These are phyloP conservation scores for Cyaniris semiargus DNA, from an alignment of 2,888 invertebrate genomes.

Conservation along the genomic window DNA sequence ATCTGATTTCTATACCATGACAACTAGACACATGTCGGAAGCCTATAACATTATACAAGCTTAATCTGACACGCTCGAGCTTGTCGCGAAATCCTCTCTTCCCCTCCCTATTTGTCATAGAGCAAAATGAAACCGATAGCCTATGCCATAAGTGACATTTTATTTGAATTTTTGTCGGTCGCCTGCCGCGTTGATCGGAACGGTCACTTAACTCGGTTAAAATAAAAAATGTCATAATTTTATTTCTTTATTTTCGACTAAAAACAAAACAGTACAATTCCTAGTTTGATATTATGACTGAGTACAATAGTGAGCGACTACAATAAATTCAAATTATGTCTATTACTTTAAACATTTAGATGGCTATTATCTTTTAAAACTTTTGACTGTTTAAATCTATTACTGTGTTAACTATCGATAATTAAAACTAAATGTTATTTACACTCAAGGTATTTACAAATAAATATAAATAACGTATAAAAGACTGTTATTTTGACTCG, in stretches of 20 bases:
- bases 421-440: constrained; percentile 32
- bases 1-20: too few relatives aligned
- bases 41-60: too few relatives aligned
- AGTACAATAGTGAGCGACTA: constrained; percentile 9
- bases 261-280: constrained; percentile 26
- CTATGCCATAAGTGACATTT: too few relatives aligned
- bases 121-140: too few relatives aligned
- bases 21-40: too few relatives aligned
- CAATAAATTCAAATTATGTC: constrained; percentile 1
- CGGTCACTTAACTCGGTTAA: not conserved
- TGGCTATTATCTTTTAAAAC: constrained; percentile 18
- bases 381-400: constrained; percentile 27
- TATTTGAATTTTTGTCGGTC: too few relatives aligned
- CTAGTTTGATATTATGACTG: constrained; percentile 24
- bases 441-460: constrained; percentile 34
- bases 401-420: constrained; percentile 23
- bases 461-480: constrained; percentile 28
- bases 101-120: too few relatives aligned
- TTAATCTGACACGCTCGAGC: too few relatives aligned
- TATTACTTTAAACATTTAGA: constrained; percentile 29
- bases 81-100: too few relatives aligned
- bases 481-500: constrained; percentile 29
- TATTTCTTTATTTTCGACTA: constrained; percentile 4
- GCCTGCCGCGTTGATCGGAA: too few relatives aligned
- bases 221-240: not conserved